Evolutionary conservation across 2,888 invertebrate genomes (phyloP).

Genomic region (Eupithecia tripunctaria): DNA sequence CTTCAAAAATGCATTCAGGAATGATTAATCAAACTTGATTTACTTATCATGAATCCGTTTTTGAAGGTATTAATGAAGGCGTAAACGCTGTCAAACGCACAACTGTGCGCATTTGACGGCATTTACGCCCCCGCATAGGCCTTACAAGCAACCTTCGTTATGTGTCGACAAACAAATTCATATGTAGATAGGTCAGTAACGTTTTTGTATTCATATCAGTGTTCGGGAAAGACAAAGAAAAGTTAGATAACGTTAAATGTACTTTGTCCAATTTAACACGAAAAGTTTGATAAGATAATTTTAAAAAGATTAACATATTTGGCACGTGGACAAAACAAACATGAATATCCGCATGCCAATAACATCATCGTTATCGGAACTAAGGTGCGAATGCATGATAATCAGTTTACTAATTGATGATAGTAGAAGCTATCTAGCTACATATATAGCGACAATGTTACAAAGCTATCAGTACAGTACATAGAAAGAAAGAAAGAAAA

Average conservation of each 20-base stretch:
- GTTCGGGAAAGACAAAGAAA: background rate
- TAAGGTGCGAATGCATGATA: constrained; percentile 8
- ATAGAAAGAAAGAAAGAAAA: too few relatives aligned
- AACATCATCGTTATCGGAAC: constrained; percentile 7
- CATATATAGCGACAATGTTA: background rate
- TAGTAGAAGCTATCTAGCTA: too few relatives aligned
- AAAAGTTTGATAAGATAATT: background rate
- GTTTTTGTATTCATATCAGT: background rate
- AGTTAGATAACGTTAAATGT: background rate
- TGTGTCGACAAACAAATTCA: background rate
- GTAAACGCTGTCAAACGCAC: too few relatives aligned
- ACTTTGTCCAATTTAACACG: background rate
- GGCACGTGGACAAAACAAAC: constrained; percentile 8
- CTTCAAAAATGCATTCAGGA: background rate
- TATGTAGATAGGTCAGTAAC: background rate
- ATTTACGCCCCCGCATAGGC: background rate
- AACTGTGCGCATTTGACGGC: background rate
- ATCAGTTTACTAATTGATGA: background rate
- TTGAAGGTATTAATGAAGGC: too few relatives aligned
- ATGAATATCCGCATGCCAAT: background rate
- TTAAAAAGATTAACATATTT: background rate
- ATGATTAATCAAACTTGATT: too few relatives aligned
- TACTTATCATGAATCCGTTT: too few relatives aligned
- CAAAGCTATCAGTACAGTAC: background rate
- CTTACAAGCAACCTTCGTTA: background rate